Conservation (phyloP, 2,888 invertebrate species). For the Temnothorax rugatulus region DNA sequence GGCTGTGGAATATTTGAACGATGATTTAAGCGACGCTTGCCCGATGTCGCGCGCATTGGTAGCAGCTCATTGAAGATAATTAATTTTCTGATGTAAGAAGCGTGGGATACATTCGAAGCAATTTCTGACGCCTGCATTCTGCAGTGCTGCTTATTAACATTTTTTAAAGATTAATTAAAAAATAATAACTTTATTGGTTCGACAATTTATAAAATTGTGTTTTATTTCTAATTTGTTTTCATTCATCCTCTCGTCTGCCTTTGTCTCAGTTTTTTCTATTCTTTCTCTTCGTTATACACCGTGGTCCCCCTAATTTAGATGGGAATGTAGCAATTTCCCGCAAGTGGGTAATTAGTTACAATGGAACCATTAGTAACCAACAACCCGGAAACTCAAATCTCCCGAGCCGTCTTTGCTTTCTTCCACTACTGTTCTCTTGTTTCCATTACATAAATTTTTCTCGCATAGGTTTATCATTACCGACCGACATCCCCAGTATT, state of each 20-base stretch:
- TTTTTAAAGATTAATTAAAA: not conserved
- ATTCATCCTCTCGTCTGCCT: not conserved
- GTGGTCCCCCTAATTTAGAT: constrained; percentile 52
- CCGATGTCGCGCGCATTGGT: not conserved
- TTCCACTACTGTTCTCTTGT: not conserved
- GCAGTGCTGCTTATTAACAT: not conserved
- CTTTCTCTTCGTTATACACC: constrained; percentile 41
- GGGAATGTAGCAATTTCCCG: constrained; percentile 56
- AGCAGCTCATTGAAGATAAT: not conserved
- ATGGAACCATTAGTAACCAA: constrained; percentile 60
- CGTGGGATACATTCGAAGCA: not conserved
- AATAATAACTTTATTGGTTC: not conserved
- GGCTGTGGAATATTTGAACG: not conserved
- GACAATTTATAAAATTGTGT: not conserved
- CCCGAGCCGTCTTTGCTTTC: constrained; percentile 29
- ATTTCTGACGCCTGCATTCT: not conserved
- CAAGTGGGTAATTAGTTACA: constrained; percentile 61
- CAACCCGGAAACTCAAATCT: constrained; percentile 56
- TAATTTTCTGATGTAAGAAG: not conserved
- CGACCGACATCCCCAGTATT: not conserved
- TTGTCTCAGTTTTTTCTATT: not conserved
- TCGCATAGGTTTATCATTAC: constrained; percentile 24
- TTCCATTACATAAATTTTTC: constrained; percentile 15
- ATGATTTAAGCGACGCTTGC: not conserved
- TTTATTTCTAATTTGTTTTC: not conserved